Evolutionary conservation across 2,113 vertebrate species (phyloP).

Genomic region (Elanoides forficatus): DNA sequence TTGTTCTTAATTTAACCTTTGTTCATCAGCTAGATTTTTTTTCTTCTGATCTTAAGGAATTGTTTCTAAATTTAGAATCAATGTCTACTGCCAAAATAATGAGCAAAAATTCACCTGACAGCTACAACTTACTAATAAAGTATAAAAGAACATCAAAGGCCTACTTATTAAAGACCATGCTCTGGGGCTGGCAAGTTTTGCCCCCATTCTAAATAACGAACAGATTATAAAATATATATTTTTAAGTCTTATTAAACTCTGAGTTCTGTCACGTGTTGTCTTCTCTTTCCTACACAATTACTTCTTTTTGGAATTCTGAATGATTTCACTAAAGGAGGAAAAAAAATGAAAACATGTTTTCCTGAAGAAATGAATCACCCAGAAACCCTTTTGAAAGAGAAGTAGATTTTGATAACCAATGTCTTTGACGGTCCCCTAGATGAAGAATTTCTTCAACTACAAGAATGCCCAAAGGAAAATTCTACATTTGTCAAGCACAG

Average conservation of each 20-base stretch:
- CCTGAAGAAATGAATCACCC: neutral
- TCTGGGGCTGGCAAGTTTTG: neutral
- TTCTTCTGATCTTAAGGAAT: neutral
- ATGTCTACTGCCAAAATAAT: neutral
- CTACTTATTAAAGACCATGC: neutral
- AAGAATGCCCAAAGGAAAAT: neutral
- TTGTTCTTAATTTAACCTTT: slow-evolving; percentile 16
- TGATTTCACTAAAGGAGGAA: neutral
- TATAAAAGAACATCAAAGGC: slow-evolving; percentile 18
- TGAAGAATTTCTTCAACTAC: neutral
- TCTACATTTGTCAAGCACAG: neutral
- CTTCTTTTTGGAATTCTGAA: neutral
- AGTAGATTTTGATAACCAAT: neutral
- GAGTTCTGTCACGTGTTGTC: neutral
- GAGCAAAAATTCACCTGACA: slow-evolving; percentile 13
- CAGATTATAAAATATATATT: neutral
- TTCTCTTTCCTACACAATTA: neutral
- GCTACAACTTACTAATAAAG: slow-evolving; percentile 10
- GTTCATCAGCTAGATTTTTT: neutral
- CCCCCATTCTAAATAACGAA: neutral
- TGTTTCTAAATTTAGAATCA: slow-evolving; percentile 11
- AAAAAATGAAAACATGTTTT: neutral
- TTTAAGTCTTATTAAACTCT: neutral
- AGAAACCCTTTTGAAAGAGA: neutral
- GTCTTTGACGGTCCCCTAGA: neutral